These are phyloP conservation scores for Gnatocerus cornutus DNA, from an alignment of 2,888 invertebrate genomes.

Conservation along the genomic window DNA sequence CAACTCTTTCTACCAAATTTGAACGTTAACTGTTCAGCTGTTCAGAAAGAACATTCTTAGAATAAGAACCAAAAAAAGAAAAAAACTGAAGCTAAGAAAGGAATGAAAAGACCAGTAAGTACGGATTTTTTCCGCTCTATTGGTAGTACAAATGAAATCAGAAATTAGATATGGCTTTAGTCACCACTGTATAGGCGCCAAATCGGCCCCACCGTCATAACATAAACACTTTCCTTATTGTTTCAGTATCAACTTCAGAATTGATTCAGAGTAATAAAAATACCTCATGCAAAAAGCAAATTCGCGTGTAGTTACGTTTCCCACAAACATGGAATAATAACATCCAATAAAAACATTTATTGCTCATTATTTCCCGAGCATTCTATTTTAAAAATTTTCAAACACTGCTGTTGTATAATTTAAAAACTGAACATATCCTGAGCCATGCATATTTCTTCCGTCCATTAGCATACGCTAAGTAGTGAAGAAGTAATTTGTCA, in stretches of 20 bases:
- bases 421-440: constrained; percentile 2
- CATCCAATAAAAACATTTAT: constrained; percentile 33
- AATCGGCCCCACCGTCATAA: neutral
- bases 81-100: too few relatives aligned
- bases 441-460: neutral
- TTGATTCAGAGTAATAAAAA: constrained; percentile 34
- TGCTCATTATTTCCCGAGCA: constrained; percentile 25
- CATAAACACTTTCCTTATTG: constrained; percentile 1
- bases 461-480: constrained; percentile 12
- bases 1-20: too few relatives aligned
- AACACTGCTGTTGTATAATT: constrained; percentile 4
- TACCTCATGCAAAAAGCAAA: constrained; percentile 22
- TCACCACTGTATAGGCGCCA: neutral
- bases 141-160: too few relatives aligned
- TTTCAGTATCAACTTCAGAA: constrained; percentile 16
- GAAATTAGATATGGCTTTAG: neutral
- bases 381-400: constrained; percentile 6
- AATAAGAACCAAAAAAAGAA: too few relatives aligned
- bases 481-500: constrained; percentile 37
- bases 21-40: too few relatives aligned
- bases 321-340: constrained; percentile 26
- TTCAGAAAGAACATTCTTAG: too few relatives aligned
- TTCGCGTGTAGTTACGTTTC: constrained; percentile 21
- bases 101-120: too few relatives aligned
- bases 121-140: too few relatives aligned